These are phyloP conservation scores for Thalassaphorura encarpata DNA, from an alignment of 1,140 invertebrate genomes.

Conservation along the genomic window DNA sequence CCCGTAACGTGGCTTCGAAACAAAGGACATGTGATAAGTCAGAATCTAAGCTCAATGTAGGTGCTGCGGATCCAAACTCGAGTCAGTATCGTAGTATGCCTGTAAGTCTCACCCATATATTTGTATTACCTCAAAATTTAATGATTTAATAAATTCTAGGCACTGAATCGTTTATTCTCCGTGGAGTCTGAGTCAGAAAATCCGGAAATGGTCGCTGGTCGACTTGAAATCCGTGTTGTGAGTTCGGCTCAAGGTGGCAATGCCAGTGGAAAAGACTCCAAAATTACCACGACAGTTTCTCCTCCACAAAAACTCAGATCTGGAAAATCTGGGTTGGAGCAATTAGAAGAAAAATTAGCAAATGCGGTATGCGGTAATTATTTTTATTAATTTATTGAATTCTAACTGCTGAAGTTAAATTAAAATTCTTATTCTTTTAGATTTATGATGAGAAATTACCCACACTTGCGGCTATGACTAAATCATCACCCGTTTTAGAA, in stretches of 20 bases:
- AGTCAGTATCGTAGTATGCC: conserved; percentile 31
- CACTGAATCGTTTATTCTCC: conserved; percentile 29
- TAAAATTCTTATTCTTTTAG: too few relatives aligned
- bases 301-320: background rate
- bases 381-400: background rate
- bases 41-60: conserved; percentile 18
- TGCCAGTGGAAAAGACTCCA: conserved; percentile 8
- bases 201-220: conserved; percentile 45
- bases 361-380: background rate
- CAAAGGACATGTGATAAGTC: conserved; percentile 31
- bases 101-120: conserved; percentile 30
- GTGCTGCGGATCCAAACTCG: conserved; percentile 18
- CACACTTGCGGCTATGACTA: too few relatives aligned
- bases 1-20: conserved; percentile 58
- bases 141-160: conserved; percentile 12
- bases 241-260: conserved; percentile 23
- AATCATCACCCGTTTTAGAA: too few relatives aligned
- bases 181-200: conserved; percentile 21
- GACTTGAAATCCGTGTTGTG: conserved; percentile 68
- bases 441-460: too few relatives aligned
- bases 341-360: conserved; percentile 13
- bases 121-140: background rate
- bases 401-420: too few relatives aligned
- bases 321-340: conserved; percentile 20
- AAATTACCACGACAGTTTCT: background rate